Percentiles rank a stretch among this genome's conserved stretches.
phyloP scores from a whole-genome alignment of 2,113 vertebrate genomes.

The Xenus cinereus region DNA sequence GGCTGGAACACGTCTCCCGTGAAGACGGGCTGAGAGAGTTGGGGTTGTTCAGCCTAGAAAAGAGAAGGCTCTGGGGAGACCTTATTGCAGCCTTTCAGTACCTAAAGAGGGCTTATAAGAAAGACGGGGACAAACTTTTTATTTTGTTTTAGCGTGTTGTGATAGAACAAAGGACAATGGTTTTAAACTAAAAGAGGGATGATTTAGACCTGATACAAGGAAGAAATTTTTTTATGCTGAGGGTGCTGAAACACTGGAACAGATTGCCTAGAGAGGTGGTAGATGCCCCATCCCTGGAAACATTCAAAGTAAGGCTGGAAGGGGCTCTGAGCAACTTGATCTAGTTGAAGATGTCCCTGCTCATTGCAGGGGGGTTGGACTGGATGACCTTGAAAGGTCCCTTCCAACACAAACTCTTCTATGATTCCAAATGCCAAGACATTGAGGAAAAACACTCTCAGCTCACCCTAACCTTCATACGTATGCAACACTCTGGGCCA shows the following conservation, averaged over 20 bases:
- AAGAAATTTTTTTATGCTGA: background rate
- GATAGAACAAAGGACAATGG: background rate
- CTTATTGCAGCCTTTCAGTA: background rate
- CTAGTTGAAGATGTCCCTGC: background rate
- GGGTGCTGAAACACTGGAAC: background rate
- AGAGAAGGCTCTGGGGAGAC: background rate
- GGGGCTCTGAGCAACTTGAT: background rate
- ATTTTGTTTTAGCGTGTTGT: background rate
- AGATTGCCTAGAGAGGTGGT: background rate
- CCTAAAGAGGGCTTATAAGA: background rate
- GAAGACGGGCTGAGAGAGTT: background rate
- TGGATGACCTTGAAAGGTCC: background rate
- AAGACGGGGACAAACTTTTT: background rate
- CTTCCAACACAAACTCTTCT: background rate
- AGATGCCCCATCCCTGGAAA: background rate
- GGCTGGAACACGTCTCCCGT: background rate
- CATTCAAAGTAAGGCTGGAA: background rate
- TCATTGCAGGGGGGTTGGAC: background rate
- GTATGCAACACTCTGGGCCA: background rate
- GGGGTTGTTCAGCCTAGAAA: background rate
- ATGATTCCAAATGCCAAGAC: background rate
- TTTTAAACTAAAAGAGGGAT: background rate
- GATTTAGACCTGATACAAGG: background rate
- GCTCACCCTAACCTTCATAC: background rate
- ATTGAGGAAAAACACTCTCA: background rate